These are phyloP conservation scores for Charadrius vociferus DNA, from an alignment of 2,113 vertebrate species.

Conservation along the genomic window DNA sequence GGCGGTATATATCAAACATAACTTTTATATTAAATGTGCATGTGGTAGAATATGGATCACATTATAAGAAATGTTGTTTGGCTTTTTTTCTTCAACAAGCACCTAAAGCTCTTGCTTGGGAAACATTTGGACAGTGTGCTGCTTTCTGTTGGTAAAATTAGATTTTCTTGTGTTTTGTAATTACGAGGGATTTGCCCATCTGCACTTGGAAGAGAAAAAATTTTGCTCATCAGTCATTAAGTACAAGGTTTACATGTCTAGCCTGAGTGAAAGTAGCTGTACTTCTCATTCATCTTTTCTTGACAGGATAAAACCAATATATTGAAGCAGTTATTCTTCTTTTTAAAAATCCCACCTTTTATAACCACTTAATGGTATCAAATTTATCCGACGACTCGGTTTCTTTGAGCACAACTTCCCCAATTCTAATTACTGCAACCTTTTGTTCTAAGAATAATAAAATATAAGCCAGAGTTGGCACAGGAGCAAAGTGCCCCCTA, in stretches of 20 bases:
- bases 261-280: slow-evolving; percentile 51
- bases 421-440: background rate
- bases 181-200: slow-evolving; percentile 30
- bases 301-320: slow-evolving; percentile 18
- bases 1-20: slow-evolving; percentile 75
- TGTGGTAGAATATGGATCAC: slow-evolving; percentile 72
- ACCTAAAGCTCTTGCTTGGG: slow-evolving; percentile 49
- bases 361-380: background rate
- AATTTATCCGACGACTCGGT: background rate
- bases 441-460: background rate
- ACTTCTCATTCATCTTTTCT: slow-evolving; percentile 33
- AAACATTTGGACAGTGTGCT: background rate
- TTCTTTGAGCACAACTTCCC: background rate
- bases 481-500: background rate
- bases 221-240: slow-evolving; percentile 65
- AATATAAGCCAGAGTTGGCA: background rate
- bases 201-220: slow-evolving; percentile 48
- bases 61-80: slow-evolving; percentile 62
- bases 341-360: slow-evolving; percentile 35
- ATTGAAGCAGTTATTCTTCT: background rate
- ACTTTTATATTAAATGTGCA: slow-evolving; percentile 73
- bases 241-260: slow-evolving; percentile 64
- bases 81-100: background rate
- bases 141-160: slow-evolving; percentile 29
- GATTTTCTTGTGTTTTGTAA: slow-evolving; percentile 38